Conservation (phyloP, 2,888 invertebrate genomes). For the Drosophila paramelanica region DNA sequence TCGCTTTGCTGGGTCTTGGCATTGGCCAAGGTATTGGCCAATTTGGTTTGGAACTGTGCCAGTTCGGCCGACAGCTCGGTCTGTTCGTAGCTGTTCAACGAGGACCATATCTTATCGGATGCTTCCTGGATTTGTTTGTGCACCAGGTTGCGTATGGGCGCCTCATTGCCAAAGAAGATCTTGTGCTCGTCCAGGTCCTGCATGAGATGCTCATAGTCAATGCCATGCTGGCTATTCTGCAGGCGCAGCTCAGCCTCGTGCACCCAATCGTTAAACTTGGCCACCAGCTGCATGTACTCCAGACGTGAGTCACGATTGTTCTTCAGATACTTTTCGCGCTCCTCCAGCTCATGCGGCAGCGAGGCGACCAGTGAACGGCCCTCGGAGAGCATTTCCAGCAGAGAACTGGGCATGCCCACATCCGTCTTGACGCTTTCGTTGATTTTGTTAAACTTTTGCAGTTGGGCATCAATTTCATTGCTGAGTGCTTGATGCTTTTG, state of each 20-base stretch:
- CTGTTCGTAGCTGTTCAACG: conserved; percentile 91
- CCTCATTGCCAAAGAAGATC: conserved; percentile 92
- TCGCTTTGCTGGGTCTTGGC: conserved; percentile 92
- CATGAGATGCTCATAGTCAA: conserved; percentile 94
- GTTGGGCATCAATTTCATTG: conserved; percentile 89
- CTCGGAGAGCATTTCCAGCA: conserved; percentile 94
- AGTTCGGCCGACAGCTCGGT: conserved; percentile 93
- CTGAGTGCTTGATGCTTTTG: conserved; percentile 90
- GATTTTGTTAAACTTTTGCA: conserved; percentile 89
- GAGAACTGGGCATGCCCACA: conserved; percentile 91
- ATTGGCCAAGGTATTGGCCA: conserved; percentile 93
- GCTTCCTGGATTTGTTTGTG: conserved; percentile 93
- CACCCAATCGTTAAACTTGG: conserved; percentile 93
- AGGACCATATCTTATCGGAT: conserved; percentile 95
- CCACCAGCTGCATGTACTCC: conserved; percentile 91
- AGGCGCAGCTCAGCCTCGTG: conserved; percentile 92
- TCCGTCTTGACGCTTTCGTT: conserved; percentile 90
- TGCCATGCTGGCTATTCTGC: conserved; percentile 92
- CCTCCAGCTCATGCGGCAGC: conserved; percentile 92
- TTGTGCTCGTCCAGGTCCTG: conserved; percentile 94
- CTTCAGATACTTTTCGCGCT: conserved; percentile 92
- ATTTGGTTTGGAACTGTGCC: conserved; percentile 91
- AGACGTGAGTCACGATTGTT: conserved; percentile 91
- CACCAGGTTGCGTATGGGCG: conserved; percentile 91
- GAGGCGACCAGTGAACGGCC: conserved; percentile 91